These are phyloP conservation scores for Nothobranchius kuhntae DNA, from an alignment of 2,113 vertebrate genomes.

Conservation along the genomic window DNA sequence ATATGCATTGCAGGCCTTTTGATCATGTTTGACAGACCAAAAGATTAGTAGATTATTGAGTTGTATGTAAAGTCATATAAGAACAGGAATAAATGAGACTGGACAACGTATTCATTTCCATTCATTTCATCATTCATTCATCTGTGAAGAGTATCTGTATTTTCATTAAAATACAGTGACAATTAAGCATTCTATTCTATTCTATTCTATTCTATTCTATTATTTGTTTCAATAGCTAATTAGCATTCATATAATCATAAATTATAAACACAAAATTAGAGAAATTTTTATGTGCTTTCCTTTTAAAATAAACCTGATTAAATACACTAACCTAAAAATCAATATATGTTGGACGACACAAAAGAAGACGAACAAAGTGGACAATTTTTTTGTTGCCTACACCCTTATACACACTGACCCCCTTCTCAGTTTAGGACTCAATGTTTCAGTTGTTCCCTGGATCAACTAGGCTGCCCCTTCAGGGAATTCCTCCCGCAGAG, in stretches of 20 bases:
- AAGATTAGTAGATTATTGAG: too few species aligned
- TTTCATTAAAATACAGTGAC: too few species aligned
- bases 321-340: not conserved
- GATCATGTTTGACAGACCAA: too few species aligned
- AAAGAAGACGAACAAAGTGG: not conserved
- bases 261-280: not conserved
- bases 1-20: too few species aligned
- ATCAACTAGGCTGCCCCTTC: constrained; percentile 57
- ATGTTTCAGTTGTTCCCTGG: constrained; percentile 37
- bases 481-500: constrained; percentile 73
- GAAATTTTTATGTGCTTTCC: not conserved
- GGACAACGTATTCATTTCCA: too few species aligned
- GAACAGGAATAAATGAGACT: too few species aligned
- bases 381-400: constrained; percentile 1
- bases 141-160: too few species aligned
- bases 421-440: constrained; percentile 33
- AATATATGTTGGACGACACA: not conserved
- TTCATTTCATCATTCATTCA: too few species aligned
- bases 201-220: too few species aligned
- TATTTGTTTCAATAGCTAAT: too few species aligned
- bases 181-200: not conserved
- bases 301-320: not conserved
- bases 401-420: constrained; percentile 22
- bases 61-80: too few species aligned
- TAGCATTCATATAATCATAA: too few species aligned